Evolutionary conservation across 2,113 vertebrate genomes (phyloP), one percentile per base, ranked within the genome.

Genomic region (Mobula hypostoma): DNA sequence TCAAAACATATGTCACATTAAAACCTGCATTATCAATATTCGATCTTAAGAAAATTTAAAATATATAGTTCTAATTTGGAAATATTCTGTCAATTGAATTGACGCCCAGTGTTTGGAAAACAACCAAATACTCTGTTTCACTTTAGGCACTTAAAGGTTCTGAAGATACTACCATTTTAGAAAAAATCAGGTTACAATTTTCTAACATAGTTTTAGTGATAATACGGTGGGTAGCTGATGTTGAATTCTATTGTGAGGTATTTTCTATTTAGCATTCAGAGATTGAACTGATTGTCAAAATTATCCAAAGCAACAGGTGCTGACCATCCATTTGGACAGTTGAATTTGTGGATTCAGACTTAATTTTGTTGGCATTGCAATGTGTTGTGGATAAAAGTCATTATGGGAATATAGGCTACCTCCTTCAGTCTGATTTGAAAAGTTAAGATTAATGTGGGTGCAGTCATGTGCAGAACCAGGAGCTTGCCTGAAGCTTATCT

Each of bases 401-500:
- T 14, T 14, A 32, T 32, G 15, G 32, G 15, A 79, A 79, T 36
- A n/a, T 14, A 79, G 24, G n/a, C 7, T 36, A n/a, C 14, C 32
- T 32, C n/a, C 12, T 36, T 79, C 7, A 79, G 77, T 99, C 79
- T 99, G 97, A 70, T 74, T 95, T 99, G 98, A 8, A 99, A 98
- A 95, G 99, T 99, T 95, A 99, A 98, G 94, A 98, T 99, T 95
- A 99, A 98, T 0, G 98, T 98, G 94, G 98, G 99, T 95, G 98
- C 98, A 0, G 99, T 98, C 99, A 0, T 98, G 99, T 0, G 98
- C 98, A 70, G 98, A 97, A 0, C 98, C 98, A 95, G 99, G 96
- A 48, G 98, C 98, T 96, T 99, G 99, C 96, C 99, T 99, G 96
- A 98, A 99, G 94, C 98, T 98, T 94, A 99, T 98, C 0, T 99